These are phyloP conservation scores for Oncorhynchus nerka DNA, from an alignment of 2,113 vertebrate species.

Conservation along the genomic window DNA sequence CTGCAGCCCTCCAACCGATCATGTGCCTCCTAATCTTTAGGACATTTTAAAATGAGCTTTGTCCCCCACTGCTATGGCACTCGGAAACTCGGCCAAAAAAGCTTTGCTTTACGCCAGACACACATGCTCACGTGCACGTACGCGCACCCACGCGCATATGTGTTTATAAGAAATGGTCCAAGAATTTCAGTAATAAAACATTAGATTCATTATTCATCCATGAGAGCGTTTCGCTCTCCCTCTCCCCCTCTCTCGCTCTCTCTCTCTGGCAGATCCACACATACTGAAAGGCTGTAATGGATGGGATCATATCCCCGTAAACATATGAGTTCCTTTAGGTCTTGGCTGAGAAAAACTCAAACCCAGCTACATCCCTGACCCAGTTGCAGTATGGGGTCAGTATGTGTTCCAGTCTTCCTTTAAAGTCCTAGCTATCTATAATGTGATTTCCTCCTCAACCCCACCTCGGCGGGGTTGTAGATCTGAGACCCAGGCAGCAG, in stretches of 20 bases:
- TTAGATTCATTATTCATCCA: conserved; percentile 47
- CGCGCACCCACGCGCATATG: conserved; percentile 19
- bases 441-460: background rate
- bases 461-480: conserved; percentile 34
- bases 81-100: background rate
- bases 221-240: conserved; percentile 7
- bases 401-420: background rate
- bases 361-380: conserved; percentile 46
- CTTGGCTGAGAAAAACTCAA: conserved; percentile 20
- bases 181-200: conserved; percentile 50
- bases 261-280: background rate
- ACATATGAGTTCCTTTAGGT: conserved; percentile 26
- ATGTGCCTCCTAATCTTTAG: conserved; percentile 32
- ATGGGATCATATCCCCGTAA: conserved; percentile 25
- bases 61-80: conserved; percentile 27
- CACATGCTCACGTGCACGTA: background rate
- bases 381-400: conserved; percentile 25
- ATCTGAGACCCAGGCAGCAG: conserved; percentile 38
- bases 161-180: conserved; percentile 38
- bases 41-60: conserved; percentile 42
- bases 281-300: conserved; percentile 38
- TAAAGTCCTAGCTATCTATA: background rate
- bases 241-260: too few species aligned
- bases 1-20: conserved; percentile 33
- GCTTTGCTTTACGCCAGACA: background rate